These are phyloP conservation scores for Drosophila algonquin DNA, from an alignment of 2,888 invertebrate species.

Conservation along the genomic window DNA sequence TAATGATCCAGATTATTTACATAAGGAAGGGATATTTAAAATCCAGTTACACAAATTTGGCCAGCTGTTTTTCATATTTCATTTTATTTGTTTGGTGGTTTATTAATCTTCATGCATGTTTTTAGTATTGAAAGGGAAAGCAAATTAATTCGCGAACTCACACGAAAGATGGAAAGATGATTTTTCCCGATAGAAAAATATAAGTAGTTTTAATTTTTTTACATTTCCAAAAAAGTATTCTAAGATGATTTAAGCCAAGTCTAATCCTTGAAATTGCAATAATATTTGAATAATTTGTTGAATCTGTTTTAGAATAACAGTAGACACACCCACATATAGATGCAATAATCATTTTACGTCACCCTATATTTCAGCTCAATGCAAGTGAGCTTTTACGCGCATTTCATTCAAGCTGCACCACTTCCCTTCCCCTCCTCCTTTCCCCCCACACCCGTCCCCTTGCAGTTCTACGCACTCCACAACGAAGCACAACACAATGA, in stretches of 20 bases:
- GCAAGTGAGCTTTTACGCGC: slow-evolving; percentile 59
- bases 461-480: slow-evolving; percentile 33
- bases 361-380: slow-evolving; percentile 59
- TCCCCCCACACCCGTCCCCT: neutral
- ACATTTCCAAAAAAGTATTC: too few relatives aligned
- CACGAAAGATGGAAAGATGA: too few relatives aligned
- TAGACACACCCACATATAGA: too few relatives aligned
- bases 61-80: neutral
- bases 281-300: too few relatives aligned
- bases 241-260: too few relatives aligned
- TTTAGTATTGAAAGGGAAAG: neutral
- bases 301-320: too few relatives aligned
- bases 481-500: neutral
- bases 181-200: too few relatives aligned
- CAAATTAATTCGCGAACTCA: neutral
- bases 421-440: neutral
- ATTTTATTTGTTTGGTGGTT: neutral
- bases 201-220: too few relatives aligned
- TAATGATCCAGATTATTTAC: neutral
- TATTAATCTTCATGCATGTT: neutral
- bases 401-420: slow-evolving; percentile 45
- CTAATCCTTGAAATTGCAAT: too few relatives aligned
- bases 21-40: neutral
- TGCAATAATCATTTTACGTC: slow-evolving; percentile 7
- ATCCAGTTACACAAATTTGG: neutral